Evolutionary conservation across 2,888 invertebrate genomes (phyloP), one percentile per base, ranked within the genome.

Genomic region (Drosophila merina): DNA sequence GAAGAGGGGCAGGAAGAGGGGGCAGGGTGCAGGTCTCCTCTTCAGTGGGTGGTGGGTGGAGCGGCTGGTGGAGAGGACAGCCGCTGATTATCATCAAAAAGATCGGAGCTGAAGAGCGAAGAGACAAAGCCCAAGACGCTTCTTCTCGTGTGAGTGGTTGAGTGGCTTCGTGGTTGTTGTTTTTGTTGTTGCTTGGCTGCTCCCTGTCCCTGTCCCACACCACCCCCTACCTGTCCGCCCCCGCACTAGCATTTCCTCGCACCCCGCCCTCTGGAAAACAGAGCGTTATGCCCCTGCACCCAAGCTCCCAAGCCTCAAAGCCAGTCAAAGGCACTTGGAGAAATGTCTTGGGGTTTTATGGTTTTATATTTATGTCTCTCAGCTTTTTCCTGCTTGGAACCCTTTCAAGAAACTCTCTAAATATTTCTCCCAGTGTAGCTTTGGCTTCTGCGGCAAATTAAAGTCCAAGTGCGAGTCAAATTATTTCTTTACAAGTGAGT

Each of bases 391-490:
- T 20, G 20, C 2, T 20, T 20, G 20, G 2, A 20, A 20, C 14
- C 14, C 14, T 14, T 14, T 1, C 14, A 14, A 14, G 14, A 14
- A 14, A 14, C 14, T 14, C 14, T 14, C 14, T 14, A 14, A 14
- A 14, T 14, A 14, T 14, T 14, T 14, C 60, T 68, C 31, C 31
- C 38, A 4, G 12, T 81, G 87, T 81, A 8, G 1, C 5, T n/a
- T 26, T 31, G 38, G 48, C 60, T 62, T 62, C 48, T 26, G 63
- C 60, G 88, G 89, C 88, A 89, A 89, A 89, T 89, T 90, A 88
- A 89, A 84, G 90, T 89, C 89, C 90, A 90, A 90, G 82, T 83
- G 83, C 79, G 77, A 87, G 80, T 87, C 86, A 84, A 89, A 89
- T 86, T 87, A 89, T 88, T 85, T 89, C 86, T 88, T 85, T 77